Evolutionary conservation across 2,113 vertebrate genomes (phyloP).

Genomic region (Lampris incognitus): DNA sequence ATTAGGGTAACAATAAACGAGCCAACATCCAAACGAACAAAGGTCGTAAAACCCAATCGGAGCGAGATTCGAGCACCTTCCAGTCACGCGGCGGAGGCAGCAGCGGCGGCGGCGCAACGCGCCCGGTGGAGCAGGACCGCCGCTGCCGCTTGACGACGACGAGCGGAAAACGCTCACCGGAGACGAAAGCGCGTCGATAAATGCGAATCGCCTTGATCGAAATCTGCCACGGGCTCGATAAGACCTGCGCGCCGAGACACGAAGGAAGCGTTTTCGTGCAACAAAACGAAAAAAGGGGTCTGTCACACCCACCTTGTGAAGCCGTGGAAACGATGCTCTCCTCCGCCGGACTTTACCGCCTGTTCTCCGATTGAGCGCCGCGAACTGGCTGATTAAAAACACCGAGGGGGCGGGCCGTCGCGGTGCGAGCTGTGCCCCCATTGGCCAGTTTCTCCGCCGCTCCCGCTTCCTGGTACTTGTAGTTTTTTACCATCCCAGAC

Average conservation of each 20-base stretch:
- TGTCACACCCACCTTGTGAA: slow-evolving; percentile 76
- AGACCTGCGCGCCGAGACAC: too few relatives aligned
- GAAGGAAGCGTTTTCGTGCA: neutral
- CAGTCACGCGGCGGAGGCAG: too few relatives aligned
- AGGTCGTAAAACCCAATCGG: neutral
- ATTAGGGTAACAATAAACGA: slow-evolving; percentile 44
- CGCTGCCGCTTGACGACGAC: too few relatives aligned
- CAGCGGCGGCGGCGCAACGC: too few relatives aligned
- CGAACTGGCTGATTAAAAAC: slow-evolving; percentile 70
- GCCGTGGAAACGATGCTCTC: slow-evolving; percentile 29
- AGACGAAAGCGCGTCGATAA: too few relatives aligned
- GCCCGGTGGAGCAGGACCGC: too few relatives aligned
- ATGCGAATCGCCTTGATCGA: rapidly evolving
- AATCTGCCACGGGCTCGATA: neutral
- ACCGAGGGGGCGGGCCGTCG: slow-evolving; percentile 64
- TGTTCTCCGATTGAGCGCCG: slow-evolving; percentile 15
- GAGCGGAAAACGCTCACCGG: too few relatives aligned
- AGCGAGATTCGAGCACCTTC: neutral
- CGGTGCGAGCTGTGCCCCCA: neutral
- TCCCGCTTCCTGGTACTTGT: slow-evolving; percentile 56
- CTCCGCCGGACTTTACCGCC: slow-evolving; percentile 41
- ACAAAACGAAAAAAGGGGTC: neutral
- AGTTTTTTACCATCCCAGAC: slow-evolving; percentile 35
- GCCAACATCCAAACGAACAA: slow-evolving; percentile 1
- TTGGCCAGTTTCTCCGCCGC: slow-evolving; percentile 30